Percentiles rank a stretch among this genome's conserved stretches.
Evolutionary conservation across 1,140 invertebrate genomes (phyloP).

Genomic region (Aporrectodea caliginosa): DNA sequence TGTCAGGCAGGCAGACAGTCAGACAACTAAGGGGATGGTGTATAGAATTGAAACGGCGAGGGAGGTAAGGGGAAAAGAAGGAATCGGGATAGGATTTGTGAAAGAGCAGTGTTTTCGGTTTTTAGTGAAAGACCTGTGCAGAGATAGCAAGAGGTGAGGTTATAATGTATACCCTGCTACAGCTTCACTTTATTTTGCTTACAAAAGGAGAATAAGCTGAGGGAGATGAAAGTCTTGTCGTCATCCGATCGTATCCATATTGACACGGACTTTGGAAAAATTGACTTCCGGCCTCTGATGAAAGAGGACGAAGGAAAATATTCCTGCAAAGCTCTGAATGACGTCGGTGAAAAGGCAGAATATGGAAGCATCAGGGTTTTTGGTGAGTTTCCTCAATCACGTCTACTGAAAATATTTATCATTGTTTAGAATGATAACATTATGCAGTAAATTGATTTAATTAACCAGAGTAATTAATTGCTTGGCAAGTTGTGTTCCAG

Average conservation of each 20-base stretch:
- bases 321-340: conserved; percentile 77
- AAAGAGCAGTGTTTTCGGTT: too few relatives aligned
- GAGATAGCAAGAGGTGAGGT: too few relatives aligned
- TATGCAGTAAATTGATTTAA: background rate
- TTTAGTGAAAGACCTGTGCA: too few relatives aligned
- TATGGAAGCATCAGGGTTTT: conserved; percentile 14
- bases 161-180: too few relatives aligned
- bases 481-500: too few relatives aligned
- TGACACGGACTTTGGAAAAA: conserved; percentile 17
- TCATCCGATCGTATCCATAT: conserved; percentile 24
- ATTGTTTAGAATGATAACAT: background rate
- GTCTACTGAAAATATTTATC: background rate
- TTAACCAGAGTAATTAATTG: too few relatives aligned
- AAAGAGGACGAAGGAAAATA: conserved; percentile 81
- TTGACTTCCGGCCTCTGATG: conserved; percentile 55
- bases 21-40: too few relatives aligned
- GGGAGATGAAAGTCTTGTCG: background rate
- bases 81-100: too few relatives aligned
- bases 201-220: conserved; percentile 8
- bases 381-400: background rate
- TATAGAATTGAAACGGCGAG: too few relatives aligned
- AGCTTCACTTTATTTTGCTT: too few relatives aligned
- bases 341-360: conserved; percentile 67
- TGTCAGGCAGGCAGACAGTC: too few relatives aligned
- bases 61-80: too few relatives aligned